A percentile compares a stretch with the other conserved stretches of the same genome.
phyloP scores from a whole-genome alignment of 2,888 invertebrate genomes.

The Drosophila cognata region DNA sequence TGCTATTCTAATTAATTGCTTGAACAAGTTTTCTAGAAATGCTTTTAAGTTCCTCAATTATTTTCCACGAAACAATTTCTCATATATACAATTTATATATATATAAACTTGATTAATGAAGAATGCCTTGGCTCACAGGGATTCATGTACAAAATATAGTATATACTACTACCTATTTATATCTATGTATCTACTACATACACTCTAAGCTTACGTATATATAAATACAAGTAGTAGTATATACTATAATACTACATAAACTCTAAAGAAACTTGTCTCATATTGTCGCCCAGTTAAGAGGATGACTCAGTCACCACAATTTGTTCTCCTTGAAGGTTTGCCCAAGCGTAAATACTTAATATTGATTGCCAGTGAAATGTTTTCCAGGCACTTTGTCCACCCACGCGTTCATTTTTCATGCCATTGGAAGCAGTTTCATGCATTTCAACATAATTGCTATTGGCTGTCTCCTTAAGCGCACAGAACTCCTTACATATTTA shows the following conservation, averaged over 20 bases:
- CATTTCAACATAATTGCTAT: conserved; percentile 52
- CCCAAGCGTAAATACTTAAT: conserved; percentile 58
- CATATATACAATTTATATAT: background rate
- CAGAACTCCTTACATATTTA: background rate
- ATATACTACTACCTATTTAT: background rate
- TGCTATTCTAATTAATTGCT: background rate
- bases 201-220: background rate
- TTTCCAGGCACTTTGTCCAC: conserved; percentile 20
- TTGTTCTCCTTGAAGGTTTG: conserved; percentile 10
- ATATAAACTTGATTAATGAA: background rate
- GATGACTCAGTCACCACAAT: conserved; percentile 1
- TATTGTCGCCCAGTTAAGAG: conserved; percentile 10
- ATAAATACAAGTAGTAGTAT: background rate
- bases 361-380: conserved; percentile 50
- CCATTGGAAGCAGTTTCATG: conserved; percentile 42
- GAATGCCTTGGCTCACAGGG: background rate
- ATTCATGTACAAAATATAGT: background rate
- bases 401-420: conserved; percentile 53
- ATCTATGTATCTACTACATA: background rate
- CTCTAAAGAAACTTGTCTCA: background rate
- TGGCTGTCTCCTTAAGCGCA: conserved; percentile 45
- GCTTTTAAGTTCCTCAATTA: background rate
- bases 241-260: background rate
- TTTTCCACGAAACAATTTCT: background rate
- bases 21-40: background rate